Conservation (phyloP, 2,888 invertebrate genomes). For the Epinotia demarniana region DNA sequence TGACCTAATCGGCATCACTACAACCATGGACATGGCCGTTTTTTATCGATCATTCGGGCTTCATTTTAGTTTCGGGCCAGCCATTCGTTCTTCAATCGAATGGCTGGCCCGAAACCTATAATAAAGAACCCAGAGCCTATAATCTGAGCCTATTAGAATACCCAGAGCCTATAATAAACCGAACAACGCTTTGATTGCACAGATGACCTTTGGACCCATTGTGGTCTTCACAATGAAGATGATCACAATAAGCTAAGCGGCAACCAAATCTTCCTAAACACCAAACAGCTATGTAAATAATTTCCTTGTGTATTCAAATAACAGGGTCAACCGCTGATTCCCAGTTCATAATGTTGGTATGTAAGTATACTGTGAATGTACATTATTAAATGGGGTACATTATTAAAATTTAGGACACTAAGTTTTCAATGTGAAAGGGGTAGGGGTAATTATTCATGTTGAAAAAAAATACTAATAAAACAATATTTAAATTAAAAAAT, state of each 20-base stretch:
- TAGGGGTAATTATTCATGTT: too few species aligned
- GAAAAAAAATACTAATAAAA: too few species aligned
- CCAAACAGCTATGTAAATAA: neutral
- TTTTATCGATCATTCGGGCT: too few species aligned
- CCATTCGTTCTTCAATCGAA: neutral
- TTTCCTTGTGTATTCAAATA: constrained; percentile 9
- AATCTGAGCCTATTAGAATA: too few species aligned
- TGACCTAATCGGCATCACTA: too few species aligned
- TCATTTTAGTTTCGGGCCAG: too few species aligned
- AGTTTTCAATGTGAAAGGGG: neutral
- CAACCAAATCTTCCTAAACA: constrained; percentile 21
- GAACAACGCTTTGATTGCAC: neutral
- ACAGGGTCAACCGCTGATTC: neutral
- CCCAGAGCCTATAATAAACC: neutral
- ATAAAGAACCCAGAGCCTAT: too few species aligned
- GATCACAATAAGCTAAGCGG: neutral
- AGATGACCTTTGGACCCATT: neutral
- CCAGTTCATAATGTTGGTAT: neutral
- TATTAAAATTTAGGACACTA: constrained; percentile 10
- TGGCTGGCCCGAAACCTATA: too few species aligned
- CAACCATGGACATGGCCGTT: too few species aligned
- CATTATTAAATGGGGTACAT: neutral
- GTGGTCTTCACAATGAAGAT: neutral
- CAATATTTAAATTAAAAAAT: too few species aligned
- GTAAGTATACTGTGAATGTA: neutral